phyloP scores from a whole-genome alignment of 2,113 vertebrate genomes.

The Ceyx melanurus region DNA sequence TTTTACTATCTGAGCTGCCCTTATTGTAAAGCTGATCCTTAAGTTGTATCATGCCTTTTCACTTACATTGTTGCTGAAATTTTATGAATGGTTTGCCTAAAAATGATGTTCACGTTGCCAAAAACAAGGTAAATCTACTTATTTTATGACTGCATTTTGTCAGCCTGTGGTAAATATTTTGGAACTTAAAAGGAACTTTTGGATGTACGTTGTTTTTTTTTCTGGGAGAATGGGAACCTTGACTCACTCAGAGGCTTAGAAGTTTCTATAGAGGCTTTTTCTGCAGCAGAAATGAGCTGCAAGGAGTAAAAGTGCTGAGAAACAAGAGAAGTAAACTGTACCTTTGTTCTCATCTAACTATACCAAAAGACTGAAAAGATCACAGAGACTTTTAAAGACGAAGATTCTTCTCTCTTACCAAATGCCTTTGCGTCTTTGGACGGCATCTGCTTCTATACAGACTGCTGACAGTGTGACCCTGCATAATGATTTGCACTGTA shows the following conservation, averaged over 20 bases:
- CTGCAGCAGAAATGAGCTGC: conserved; percentile 34
- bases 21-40: neutral
- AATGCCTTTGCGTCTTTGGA: neutral
- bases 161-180: neutral
- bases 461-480: conserved; percentile 36
- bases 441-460: neutral
- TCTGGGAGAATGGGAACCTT: neutral
- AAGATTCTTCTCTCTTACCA: conserved; percentile 3
- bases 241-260: neutral
- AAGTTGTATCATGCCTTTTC: neutral
- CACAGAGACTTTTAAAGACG: conserved; percentile 16
- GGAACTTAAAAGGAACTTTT: neutral
- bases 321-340: conserved; percentile 31
- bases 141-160: neutral
- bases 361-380: neutral
- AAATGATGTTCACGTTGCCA: neutral
- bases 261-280: conserved; percentile 28
- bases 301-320: neutral
- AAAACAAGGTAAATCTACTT: neutral
- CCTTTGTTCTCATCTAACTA: neutral
- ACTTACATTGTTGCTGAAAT: neutral
- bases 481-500: conserved; percentile 53
- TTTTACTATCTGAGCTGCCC: neutral
- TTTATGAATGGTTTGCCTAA: neutral
- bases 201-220: neutral